Percentiles rank a stretch among this genome's conserved stretches.
phyloP scores from a whole-genome alignment of 2,797 vertebrate species.

The Pipistrellus nathusii region DNA sequence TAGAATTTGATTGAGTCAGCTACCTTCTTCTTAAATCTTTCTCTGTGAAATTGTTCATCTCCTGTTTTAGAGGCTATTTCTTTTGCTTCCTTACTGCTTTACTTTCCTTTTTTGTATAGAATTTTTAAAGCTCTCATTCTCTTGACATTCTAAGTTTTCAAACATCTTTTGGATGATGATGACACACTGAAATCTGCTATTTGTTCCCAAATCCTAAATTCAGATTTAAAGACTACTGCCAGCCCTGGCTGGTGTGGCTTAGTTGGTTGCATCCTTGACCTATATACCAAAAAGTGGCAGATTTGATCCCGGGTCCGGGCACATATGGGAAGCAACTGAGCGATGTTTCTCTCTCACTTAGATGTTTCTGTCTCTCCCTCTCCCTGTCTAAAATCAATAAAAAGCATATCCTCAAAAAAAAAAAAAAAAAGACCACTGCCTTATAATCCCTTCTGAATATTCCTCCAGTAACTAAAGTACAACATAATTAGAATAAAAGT shows the following conservation, averaged over 20 bases:
- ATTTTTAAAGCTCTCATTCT: slow-evolving; percentile 30
- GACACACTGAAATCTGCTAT: not conserved
- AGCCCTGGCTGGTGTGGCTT: not conserved
- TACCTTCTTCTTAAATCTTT: slow-evolving; percentile 25
- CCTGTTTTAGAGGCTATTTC: not conserved
- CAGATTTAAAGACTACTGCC: not conserved
- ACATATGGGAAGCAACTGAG: not conserved
- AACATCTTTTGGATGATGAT: not conserved
- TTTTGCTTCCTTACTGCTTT: slow-evolving; percentile 32
- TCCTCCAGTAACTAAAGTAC: slow-evolving; percentile 5
- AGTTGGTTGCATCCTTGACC: not conserved
- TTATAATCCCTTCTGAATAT: not conserved
- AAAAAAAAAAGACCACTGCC: not conserved
- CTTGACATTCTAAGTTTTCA: slow-evolving; percentile 35
- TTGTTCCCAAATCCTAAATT: slow-evolving; percentile 43
- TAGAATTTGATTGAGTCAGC: not conserved
- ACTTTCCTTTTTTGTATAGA: not conserved
- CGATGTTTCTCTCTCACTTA: not conserved
- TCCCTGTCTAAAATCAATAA: not conserved
- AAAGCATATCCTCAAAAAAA: not conserved
- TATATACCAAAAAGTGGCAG: not conserved
- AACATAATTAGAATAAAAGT: not conserved
- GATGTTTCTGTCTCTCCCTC: not conserved
- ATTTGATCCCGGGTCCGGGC: not conserved
- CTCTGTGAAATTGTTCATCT: slow-evolving; percentile 35